Percentiles rank a stretch among this genome's conserved stretches.
phyloP scores from a whole-genome alignment of 1,140 invertebrate genomes.

The Zaprionus lachaisei region DNA sequence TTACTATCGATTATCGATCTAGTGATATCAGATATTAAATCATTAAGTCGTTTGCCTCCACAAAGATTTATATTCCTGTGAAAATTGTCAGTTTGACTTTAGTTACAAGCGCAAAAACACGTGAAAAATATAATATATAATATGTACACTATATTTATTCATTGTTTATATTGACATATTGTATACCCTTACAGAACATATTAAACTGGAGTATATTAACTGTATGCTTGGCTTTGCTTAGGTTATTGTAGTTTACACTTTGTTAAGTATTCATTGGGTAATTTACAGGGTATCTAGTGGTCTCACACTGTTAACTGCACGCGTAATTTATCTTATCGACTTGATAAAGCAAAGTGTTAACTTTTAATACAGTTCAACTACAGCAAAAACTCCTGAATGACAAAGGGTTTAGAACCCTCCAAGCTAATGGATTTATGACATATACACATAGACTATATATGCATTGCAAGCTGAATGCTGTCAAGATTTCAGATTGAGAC shows the following conservation, averaged over 20 bases:
- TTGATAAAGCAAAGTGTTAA: neutral
- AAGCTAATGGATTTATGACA: neutral
- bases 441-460: neutral
- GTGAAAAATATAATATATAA: neutral
- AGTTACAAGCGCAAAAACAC: neutral
- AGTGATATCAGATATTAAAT: neutral
- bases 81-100: neutral
- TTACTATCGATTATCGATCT: neutral
- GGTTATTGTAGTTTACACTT: no score
- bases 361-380: neutral
- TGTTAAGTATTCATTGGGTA: neutral
- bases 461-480: neutral
- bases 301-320: neutral
- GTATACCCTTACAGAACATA: no score
- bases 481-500: neutral
- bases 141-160: neutral
- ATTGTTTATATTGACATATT: no score
- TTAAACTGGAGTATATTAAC: no score
- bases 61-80: neutral
- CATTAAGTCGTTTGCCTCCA: neutral
- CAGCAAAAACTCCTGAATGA: neutral
- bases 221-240: no score
- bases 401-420: neutral
- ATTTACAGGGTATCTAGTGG: neutral
- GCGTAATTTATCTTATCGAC: constrained; percentile 17